A percentile compares a stretch with the other conserved stretches of the same genome.
phyloP scores from a whole-genome alignment of 2,797 vertebrate genomes.

The Phrynocephalus guinanensis region DNA sequence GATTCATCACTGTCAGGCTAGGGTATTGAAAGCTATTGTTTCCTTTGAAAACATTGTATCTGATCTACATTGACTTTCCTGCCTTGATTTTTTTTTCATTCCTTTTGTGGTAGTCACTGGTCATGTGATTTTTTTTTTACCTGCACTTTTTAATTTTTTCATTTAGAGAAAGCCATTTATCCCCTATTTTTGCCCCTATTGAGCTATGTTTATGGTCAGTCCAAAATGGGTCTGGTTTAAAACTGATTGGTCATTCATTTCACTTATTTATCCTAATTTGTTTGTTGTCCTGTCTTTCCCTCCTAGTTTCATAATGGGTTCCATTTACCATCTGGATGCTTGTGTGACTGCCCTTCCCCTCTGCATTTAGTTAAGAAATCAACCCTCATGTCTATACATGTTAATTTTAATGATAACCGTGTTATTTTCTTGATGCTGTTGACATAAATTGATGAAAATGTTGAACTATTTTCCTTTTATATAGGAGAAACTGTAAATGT shows the following conservation, averaged over 20 bases:
- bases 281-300: background rate
- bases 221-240: background rate
- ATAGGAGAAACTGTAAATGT: slow-evolving; percentile 89
- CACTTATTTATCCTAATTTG: background rate
- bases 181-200: too few species aligned
- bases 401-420: background rate
- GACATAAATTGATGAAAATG: background rate
- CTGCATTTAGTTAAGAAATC: background rate
- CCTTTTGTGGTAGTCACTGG: too few species aligned
- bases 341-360: too few species aligned
- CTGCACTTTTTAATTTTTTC: too few species aligned
- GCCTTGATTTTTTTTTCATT: too few species aligned
- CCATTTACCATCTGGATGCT: background rate
- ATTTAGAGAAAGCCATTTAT: too few species aligned
- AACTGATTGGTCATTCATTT: background rate
- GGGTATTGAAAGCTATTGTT: too few species aligned
- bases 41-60: too few species aligned
- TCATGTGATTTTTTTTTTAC: too few species aligned
- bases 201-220: background rate
- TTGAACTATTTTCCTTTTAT: slow-evolving; percentile 62
- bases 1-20: too few species aligned
- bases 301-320: too few species aligned
- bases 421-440: background rate
- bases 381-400: background rate
- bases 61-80: too few species aligned